phyloP scores from a whole-genome alignment of 2,888 invertebrate species.

The Eurois occulta region DNA sequence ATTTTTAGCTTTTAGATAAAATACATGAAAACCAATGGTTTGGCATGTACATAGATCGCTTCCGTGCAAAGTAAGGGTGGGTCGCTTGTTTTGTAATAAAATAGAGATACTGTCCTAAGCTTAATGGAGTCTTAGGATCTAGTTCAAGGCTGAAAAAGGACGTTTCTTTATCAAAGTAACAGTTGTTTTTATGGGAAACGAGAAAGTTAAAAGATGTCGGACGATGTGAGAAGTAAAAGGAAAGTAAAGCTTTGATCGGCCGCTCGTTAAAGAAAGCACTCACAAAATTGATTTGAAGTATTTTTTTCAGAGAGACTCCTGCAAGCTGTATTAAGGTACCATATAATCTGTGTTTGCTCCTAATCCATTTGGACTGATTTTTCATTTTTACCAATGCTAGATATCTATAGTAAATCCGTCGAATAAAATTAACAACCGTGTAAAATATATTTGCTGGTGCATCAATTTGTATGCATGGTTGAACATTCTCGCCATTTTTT shows the following conservation, averaged over 20 bases:
- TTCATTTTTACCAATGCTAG: neutral
- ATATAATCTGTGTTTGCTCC: neutral
- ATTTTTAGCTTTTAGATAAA: neutral
- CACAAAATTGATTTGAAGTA: slow-evolving; percentile 18
- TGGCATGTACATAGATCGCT: neutral
- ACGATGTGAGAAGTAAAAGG: neutral
- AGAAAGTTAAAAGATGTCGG: slow-evolving; percentile 19
- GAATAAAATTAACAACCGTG: neutral
- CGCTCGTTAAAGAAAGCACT: slow-evolving; percentile 22
- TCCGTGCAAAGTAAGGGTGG: neutral
- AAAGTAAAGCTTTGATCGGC: slow-evolving; percentile 24
- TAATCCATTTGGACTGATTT: too few species aligned
- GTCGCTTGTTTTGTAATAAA: neutral
- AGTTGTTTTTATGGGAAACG: slow-evolving; percentile 9
- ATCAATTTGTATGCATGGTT: neutral
- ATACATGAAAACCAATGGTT: neutral
- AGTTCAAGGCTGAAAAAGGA: neutral
- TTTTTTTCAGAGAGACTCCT: neutral
- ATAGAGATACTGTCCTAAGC: slow-evolving; percentile 2
- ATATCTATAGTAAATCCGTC: neutral
- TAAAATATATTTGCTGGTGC: neutral
- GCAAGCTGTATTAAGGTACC: neutral
- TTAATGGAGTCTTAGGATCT: slow-evolving; percentile 4
- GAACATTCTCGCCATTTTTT: neutral
- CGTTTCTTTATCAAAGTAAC: slow-evolving; percentile 11